Conservation (phyloP, 2,113 vertebrate genomes). For the Jaculus jaculus region DNA sequence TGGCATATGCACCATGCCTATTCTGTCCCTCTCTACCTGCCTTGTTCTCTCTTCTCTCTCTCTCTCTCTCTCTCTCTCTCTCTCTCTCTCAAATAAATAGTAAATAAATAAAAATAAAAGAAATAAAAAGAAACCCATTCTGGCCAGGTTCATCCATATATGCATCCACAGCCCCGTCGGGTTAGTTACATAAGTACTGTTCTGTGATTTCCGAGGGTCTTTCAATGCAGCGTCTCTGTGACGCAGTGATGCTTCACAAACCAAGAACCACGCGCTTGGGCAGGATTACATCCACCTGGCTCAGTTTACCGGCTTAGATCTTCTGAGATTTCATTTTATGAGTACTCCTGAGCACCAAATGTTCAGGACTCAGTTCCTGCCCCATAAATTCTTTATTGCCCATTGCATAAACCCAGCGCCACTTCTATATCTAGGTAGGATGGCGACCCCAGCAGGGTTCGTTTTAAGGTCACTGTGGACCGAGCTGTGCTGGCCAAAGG, state of each 20-base stretch:
- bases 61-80: too few species aligned
- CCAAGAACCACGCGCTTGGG: background rate
- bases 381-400: background rate
- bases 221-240: background rate
- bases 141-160: background rate
- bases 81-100: too few species aligned
- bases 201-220: background rate
- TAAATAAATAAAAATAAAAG: too few species aligned
- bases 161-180: background rate
- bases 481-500: background rate
- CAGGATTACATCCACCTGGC: rapidly evolving
- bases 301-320: background rate
- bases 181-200: rapidly evolving
- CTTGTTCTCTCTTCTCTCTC: too few species aligned
- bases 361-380: background rate
- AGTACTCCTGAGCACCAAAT: background rate
- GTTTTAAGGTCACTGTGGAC: background rate
- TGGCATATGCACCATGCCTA: too few species aligned
- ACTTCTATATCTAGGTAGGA: background rate
- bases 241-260: rapidly evolving
- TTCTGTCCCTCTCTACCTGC: too few species aligned
- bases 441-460: background rate
- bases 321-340: conserved; percentile 9
- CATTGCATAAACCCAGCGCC: background rate
- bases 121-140: background rate